These are phyloP conservation scores for Bucco capensis DNA, from an alignment of 2,113 vertebrate genomes.

Conservation along the genomic window DNA sequence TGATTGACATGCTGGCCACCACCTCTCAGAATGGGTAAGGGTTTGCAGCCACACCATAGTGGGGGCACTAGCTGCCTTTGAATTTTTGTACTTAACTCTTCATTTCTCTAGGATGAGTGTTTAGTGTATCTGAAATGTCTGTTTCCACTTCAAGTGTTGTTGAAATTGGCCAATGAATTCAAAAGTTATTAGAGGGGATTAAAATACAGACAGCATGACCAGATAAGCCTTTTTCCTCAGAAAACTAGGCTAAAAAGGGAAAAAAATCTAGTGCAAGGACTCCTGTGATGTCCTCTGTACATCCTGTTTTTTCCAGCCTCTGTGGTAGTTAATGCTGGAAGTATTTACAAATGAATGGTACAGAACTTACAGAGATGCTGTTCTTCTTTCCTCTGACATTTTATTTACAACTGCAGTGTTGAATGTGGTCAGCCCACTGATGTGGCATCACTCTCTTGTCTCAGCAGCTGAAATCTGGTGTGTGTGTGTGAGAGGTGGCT, in stretches of 20 bases:
- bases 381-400: neutral
- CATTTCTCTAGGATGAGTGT: neutral
- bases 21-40: neutral
- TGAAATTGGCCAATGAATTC: conserved; percentile 57
- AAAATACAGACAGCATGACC: conserved; percentile 53
- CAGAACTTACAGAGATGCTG: neutral
- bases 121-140: neutral
- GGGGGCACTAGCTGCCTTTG: neutral
- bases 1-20: neutral
- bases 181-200: conserved; percentile 55
- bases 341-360: neutral
- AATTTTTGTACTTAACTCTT: neutral
- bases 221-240: conserved; percentile 55
- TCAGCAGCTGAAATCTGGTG: neutral
- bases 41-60: neutral
- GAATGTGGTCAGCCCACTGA: neutral
- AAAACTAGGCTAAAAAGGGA: conserved; percentile 45
- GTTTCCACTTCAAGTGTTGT: neutral
- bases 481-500: neutral
- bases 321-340: neutral
- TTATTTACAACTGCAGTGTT: neutral
- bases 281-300: neutral
- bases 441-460: neutral
- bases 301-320: neutral
- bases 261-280: conserved; percentile 17